A percentile compares a stretch with the other conserved stretches of the same genome.
Conservation (phyloP, 2,888 invertebrate species). For the Ormyrus rosae region DNA sequence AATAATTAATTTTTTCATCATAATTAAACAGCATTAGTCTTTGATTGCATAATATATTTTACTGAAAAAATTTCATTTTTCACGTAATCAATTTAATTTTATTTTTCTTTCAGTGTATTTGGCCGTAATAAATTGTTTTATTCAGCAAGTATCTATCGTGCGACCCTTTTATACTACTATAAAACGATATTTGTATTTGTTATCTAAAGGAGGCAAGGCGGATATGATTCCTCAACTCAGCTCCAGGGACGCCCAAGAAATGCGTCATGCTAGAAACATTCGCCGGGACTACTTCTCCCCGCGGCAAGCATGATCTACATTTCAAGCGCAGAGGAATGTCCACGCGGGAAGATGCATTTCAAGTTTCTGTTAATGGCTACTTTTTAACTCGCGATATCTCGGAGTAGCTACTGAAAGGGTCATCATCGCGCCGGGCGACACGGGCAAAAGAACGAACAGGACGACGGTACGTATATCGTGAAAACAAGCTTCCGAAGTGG, state of each 20-base stretch:
- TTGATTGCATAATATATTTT: no score
- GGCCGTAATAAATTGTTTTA: no score
- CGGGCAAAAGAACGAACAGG: constrained; percentile 9
- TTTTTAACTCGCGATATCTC: constrained; percentile 41
- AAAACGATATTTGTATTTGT: no score
- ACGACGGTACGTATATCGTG: not conserved
- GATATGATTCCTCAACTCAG: no score
- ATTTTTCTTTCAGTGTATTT: no score
- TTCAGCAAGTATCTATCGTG: no score
- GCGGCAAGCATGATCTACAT: constrained; percentile 32
- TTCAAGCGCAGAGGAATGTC: constrained; percentile 28
- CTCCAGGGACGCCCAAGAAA: not conserved
- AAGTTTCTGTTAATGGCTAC: constrained; percentile 50
- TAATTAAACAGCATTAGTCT: no score
- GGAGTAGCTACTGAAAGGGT: constrained; percentile 53
- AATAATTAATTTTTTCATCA: no score
- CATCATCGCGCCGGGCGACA: constrained; percentile 26
- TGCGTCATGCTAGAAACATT: constrained; percentile 39
- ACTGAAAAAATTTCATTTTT: no score
- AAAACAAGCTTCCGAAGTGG: constrained; percentile 64
- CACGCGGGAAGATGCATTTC: constrained; percentile 44
- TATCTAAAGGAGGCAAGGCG: no score
- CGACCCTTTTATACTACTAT: no score
- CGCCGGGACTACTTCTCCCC: not conserved
- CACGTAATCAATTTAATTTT: no score